phyloP scores from a whole-genome alignment of 2,113 vertebrate species.

The Siniperca knerii region DNA sequence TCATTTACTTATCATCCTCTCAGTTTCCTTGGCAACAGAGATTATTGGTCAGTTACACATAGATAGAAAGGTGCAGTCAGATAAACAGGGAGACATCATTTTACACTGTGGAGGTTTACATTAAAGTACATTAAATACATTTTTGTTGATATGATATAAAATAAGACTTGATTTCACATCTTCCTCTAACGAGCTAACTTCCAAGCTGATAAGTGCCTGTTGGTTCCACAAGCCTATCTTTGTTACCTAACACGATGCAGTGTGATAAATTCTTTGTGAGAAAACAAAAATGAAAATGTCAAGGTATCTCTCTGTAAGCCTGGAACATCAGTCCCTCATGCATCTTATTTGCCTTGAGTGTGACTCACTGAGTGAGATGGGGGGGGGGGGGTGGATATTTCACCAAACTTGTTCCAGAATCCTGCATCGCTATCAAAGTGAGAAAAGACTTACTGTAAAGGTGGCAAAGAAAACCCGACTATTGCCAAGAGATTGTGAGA shows the following conservation, averaged over 20 bases:
- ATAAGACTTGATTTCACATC: background rate
- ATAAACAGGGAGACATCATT: slow-evolving; percentile 41
- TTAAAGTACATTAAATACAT: background rate
- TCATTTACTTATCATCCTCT: slow-evolving; percentile 78
- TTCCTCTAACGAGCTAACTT: slow-evolving; percentile 1
- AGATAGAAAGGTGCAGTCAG: slow-evolving; percentile 66
- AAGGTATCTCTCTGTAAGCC: slow-evolving; percentile 23
- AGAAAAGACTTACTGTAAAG: slow-evolving; percentile 77
- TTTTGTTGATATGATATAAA: background rate
- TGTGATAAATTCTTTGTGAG: slow-evolving; percentile 26
- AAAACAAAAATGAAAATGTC: slow-evolving; percentile 18
- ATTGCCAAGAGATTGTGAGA: slow-evolving; percentile 71
- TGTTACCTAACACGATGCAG: slow-evolving; percentile 15
- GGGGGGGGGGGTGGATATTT: slow-evolving; percentile 49
- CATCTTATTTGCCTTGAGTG: slow-evolving; percentile 43
- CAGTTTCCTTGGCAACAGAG: slow-evolving; percentile 81
- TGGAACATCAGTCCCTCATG: slow-evolving; percentile 27
- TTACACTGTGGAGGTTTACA: slow-evolving; percentile 19
- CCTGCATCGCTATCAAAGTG: slow-evolving; percentile 58
- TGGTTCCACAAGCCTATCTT: slow-evolving; percentile 4
- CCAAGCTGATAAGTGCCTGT: slow-evolving; percentile 9
- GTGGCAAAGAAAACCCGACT: slow-evolving; percentile 51
- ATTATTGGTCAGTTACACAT: slow-evolving; percentile 72
- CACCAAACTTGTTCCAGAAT: slow-evolving; percentile 51
- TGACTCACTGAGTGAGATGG: slow-evolving; percentile 50